A percentile compares a stretch with the other conserved stretches of the same genome.
These are phyloP conservation scores for Epinephelus moara DNA, from an alignment of 2,113 vertebrate species.

Conservation along the genomic window DNA sequence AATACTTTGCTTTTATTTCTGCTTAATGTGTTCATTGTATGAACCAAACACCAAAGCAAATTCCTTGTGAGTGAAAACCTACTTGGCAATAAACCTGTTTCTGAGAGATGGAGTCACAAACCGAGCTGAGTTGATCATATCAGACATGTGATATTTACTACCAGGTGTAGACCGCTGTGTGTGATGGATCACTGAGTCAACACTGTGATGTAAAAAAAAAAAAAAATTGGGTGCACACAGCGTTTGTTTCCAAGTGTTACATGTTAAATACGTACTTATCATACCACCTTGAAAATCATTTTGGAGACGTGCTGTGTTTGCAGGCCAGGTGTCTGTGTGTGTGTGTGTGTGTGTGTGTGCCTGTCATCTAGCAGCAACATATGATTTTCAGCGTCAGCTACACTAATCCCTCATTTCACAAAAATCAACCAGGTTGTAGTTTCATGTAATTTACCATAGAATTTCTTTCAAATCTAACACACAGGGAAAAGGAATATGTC, in stretches of 20 bases:
- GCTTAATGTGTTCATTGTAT: too few relatives aligned
- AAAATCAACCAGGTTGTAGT: background rate
- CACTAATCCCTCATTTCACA: background rate
- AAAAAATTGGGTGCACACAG: background rate
- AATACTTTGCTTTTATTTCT: too few relatives aligned
- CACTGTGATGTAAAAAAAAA: background rate
- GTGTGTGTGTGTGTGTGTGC: too few relatives aligned
- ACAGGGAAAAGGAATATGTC: background rate
- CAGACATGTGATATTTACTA: conserved; percentile 8
- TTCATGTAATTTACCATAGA: background rate
- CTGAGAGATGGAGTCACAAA: conserved; percentile 6
- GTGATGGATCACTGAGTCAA: background rate
- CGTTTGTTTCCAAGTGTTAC: background rate
- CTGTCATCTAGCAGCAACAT: background rate
- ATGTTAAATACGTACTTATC: background rate
- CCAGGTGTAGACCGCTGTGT: conserved; percentile 2
- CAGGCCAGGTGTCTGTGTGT: background rate
- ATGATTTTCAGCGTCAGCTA: background rate
- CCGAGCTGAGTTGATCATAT: conserved; percentile 23
- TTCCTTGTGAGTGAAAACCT: too few relatives aligned
- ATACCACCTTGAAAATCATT: background rate
- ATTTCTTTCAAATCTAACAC: background rate
- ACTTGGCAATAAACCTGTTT: too few relatives aligned
- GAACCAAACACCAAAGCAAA: too few relatives aligned
- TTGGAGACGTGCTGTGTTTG: background rate